Percentiles rank a stretch among this genome's conserved stretches.
phyloP scores from a whole-genome alignment of 2,888 invertebrate genomes.

The Tenthredo scrophulariae region DNA sequence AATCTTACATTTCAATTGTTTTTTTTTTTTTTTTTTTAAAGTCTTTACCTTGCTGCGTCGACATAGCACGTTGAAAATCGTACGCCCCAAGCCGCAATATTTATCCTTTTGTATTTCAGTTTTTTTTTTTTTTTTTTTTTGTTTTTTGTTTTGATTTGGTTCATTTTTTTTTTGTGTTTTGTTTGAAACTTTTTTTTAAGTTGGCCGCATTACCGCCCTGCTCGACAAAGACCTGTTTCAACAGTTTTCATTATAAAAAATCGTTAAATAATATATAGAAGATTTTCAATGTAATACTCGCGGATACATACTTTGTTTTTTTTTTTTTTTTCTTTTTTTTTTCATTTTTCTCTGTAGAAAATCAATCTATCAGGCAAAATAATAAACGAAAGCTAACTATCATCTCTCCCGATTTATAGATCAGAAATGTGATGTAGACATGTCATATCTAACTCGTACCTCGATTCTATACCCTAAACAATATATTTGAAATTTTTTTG shows the following conservation, averaged over 20 bases:
- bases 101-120: conserved; percentile 52
- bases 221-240: conserved; percentile 51
- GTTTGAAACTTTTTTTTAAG: conserved; percentile 47
- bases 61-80: conserved; percentile 43
- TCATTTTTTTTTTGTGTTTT: conserved; percentile 31
- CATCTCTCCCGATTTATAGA: no score
- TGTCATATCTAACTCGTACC: no score
- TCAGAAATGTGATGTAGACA: no score
- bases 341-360: not conserved
- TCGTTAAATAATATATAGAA: conserved; percentile 15
- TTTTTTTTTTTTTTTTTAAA: conserved; percentile 25
- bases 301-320: not conserved
- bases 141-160: not conserved
- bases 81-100: conserved; percentile 53
- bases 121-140: conserved; percentile 36
- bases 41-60: conserved; percentile 52
- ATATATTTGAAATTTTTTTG: no score
- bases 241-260: conserved; percentile 25
- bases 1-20: not conserved
- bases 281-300: not conserved
- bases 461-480: no score
- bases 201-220: conserved; percentile 53
- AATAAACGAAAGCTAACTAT: not conserved
- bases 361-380: not conserved
- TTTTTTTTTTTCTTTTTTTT: not conserved